Base-by-base conservation (phyloP, 2,888 invertebrate species). In the Sarcophaga variegata region DNA sequence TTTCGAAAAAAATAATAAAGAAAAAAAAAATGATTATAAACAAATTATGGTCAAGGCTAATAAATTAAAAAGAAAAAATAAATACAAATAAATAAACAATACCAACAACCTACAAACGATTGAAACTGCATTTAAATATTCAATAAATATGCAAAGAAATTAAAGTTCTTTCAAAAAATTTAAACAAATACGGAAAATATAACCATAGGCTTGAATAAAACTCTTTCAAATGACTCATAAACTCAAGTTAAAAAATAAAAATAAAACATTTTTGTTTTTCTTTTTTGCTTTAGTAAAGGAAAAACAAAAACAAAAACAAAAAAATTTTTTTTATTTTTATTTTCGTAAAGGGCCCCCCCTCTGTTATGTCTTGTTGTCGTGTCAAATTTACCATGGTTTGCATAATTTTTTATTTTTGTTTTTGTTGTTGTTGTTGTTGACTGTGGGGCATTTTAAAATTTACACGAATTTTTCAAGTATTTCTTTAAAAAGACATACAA, bases 41-140 rank as follows among this genome's bases (percentile, higher is more conserved):
- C 77, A 88, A 89, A 83, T 82, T 80, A 86, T 87, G 87, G 87
- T 85, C 87, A 87, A 87, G 87, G 87, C 82, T 80, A 80, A 74
- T 77, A 63, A 71, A 69, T 54, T 54, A 14, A 60, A n/a, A 63
- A 8, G n/a, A 22, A 60, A 45, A 63, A 75, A 20, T 4, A 72
- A 45, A 4, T 14, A 54, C n/a, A 66, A 54, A 76, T 8, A 59
- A 54, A 64, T 1, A 25, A 54, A 14, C 12, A 54, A 17, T 54
- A 54, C 54, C 10, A 17, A 54, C 17, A 54, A 17, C 14, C 54
- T 37, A 37, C 54, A 54, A 54, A 54, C 4, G 10, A 54, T 10
- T 14, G 10, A 54, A 54, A 17, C 12, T 54, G 54, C 54, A 54
- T 54, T 54, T 54, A 17, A 54, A 54, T 0, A 54, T 4, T 54